Evolutionary conservation across 2,797 vertebrate genomes (phyloP), one percentile per base, ranked within the genome.

Genomic region (Molossus molossus): DNA sequence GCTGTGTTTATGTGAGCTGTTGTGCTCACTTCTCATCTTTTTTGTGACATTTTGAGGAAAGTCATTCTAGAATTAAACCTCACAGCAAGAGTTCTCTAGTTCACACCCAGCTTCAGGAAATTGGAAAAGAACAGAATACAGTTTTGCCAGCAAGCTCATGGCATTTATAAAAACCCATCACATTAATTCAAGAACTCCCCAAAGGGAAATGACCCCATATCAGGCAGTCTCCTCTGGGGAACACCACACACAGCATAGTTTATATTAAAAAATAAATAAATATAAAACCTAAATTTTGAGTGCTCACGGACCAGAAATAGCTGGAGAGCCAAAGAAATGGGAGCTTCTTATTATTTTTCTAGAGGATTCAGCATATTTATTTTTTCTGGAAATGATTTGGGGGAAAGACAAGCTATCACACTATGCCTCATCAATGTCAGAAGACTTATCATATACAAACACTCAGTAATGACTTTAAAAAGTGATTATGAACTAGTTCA

Each of bases 401-500:
- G 5, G 48, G 58, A 86, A 92, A 90, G 94, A 77, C 60, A 87
- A 97, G 58, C 70, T 94, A 94, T 79, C 10, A 4, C 0, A 29
- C 64, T 50, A 48, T 88, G 72, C 86, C 90, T 94, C 92, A 96
- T 94, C 73, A 96, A 90, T 95, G 83, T 91, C 95, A 97, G 93
- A 94, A 97, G 97, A 96, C 85, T 94, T 73, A 82, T 97, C 94
- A 96, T 87, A 97, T 95, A 98, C 77, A 96, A 96, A 97, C 93
- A 94, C 58, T 96, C 97, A 79, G 70, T 97, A 97, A 96, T 97
- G 96, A 97, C 96, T 98, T 98, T 97, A 96, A 97, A 96, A 98
- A 98, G 97, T 97, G 96, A 97, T 98, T 98, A 97, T 81, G 96
- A 96, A 97, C 79, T 94, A 98, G 97, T 88, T 95, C 81, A 98